Evolutionary conservation across 2,888 invertebrate species (phyloP), one percentile per base, ranked within the genome.

Genomic region (Torymus texanus): DNA sequence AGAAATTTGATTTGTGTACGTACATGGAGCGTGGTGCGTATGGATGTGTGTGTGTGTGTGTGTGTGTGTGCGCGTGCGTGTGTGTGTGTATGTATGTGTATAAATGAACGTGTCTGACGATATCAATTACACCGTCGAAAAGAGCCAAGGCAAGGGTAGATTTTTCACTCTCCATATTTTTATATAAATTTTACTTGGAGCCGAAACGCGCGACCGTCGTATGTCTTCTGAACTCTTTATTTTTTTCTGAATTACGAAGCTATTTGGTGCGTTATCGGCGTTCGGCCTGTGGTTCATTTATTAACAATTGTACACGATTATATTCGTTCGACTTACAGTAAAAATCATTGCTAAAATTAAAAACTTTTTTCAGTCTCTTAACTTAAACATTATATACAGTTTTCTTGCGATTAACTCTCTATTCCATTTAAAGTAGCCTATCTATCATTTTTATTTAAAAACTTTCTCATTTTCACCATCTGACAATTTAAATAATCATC

Each of bases 121-220:
- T 14, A 67, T 72, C 41, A 75, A 53, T 78, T 81, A 29, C 55
- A 50, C 76, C 81, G 78, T 81, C 29, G 75, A 81, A 78, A 75
- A 76, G 74, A 79, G 59, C 63, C 65, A 58, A 72, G 70, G 59
- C 67, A 21, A 79, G 29, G 5, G 73, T 80, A 78, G 82, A 82
- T 82, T 80, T 82, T 82, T 77, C 82, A 82, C 80, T 82, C 75
- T 70, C 66, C 67, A 75, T 80, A 82, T 82, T 82, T 82, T 82
- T 82, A 80, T 82, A 82, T 82, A 68, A 75, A 82, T 80, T 82
- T 82, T 82, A 80, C 76, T 80, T 80, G 75, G 55, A 62, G 58
- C 50, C 24, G 55, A 12, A 70, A 71, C 21, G 41, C 13, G 24
- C 21, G 53, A 3, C 72, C 21, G n/a, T 66, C 58, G 63, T 41